Evolutionary conservation across 2,797 vertebrate species (phyloP), one percentile per base, ranked within the genome.

Genomic region (Apogon talboti): DNA sequence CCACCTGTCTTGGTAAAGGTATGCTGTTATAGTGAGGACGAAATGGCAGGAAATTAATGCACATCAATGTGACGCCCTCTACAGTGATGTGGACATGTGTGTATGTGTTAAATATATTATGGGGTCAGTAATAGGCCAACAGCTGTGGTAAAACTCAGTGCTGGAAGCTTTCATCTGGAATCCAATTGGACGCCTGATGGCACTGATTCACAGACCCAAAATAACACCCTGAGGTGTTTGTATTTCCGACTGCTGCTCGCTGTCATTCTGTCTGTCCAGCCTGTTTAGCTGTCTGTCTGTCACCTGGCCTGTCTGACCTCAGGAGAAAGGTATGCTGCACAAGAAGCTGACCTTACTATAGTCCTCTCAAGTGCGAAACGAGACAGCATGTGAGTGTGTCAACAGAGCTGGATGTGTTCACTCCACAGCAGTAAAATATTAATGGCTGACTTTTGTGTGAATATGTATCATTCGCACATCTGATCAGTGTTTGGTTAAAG

Each of bases 151-250:
- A 79, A 89, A 82, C 74, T 66, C 72, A 57, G 67, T 54, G 71
- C 76, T 82, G 59, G 66, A 85, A 83, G 81, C 87, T 89, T 91
- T 92, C 79, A 90, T 88, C 71, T 67, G 74, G 76, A 58, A 82
- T 89, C 75, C 47, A 68, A 84, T 74, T 40, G 54, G 73, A 84
- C 45, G 44, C 72, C 87, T 68, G 55, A 73, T 75, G 70, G 82
- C 79, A 67, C 37, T 91, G 86, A 91, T 86, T 90, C 88, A 90
- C 59, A 37, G 24, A 75, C 77, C 89, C 63, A 90, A 90, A 93
- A 93, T 92, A 92, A 91, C 85, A 73, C 50, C 24, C 35, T 2
- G 50, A 74, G 59, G 68, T 85, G 84, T 83, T 84, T 91, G 76
- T 84, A 82, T 82, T 89, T 91, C 87, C 74, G 49, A 87, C 75